These are phyloP conservation scores for Pegoplata infirma DNA, from an alignment of 2,888 invertebrate genomes.

Conservation along the genomic window DNA sequence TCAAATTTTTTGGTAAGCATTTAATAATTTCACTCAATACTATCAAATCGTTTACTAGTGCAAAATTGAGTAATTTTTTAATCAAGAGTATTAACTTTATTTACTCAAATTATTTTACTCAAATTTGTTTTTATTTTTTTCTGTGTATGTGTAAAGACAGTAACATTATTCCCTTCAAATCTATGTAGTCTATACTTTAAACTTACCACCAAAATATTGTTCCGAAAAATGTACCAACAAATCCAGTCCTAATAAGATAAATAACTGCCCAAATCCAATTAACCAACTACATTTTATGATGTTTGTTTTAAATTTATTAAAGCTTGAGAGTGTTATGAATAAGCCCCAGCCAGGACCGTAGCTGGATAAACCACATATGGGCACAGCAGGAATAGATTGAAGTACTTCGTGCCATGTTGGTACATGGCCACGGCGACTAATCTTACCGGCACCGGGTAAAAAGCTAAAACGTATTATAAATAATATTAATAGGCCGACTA, in stretches of 20 bases:
- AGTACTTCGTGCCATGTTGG: constrained; percentile 37
- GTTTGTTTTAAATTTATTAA: constrained; percentile 86
- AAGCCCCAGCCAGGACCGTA: constrained; percentile 92
- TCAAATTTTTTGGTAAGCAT: too few species aligned
- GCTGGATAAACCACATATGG: constrained; percentile 81
- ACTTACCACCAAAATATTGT: constrained; percentile 79
- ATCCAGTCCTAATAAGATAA: constrained; percentile 79
- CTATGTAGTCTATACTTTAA: too few species aligned
- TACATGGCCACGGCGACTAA: constrained; percentile 55
- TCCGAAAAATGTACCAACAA: constrained; percentile 83
- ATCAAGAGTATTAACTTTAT: too few species aligned
- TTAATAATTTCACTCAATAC: too few species aligned
- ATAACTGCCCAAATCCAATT: constrained; percentile 69
- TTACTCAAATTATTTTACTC: neutral
- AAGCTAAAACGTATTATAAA: constrained; percentile 70
- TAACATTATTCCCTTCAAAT: too few species aligned
- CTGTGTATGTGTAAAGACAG: too few species aligned
- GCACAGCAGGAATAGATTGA: constrained; percentile 48
- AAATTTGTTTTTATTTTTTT: too few species aligned
- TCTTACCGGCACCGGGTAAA: constrained; percentile 67
- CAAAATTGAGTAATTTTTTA: too few species aligned
- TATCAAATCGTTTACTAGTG: too few species aligned
- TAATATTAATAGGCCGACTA: constrained; percentile 65
- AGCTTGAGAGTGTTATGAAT: constrained; percentile 89
- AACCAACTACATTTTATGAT: constrained; percentile 79